These are phyloP conservation scores for Norana najaformis DNA, from an alignment of 2,888 invertebrate species.

Conservation along the genomic window DNA sequence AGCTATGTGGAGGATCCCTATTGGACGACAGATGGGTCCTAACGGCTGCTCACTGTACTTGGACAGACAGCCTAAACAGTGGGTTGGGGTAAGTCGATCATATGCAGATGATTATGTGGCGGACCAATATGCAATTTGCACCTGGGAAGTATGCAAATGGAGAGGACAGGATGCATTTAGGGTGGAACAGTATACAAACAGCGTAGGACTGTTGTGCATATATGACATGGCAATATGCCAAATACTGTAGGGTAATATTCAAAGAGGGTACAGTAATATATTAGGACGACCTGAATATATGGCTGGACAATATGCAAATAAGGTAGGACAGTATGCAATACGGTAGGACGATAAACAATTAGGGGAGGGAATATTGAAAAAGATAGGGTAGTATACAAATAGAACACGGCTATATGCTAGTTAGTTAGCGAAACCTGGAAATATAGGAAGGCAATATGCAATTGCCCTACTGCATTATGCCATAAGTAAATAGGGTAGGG, in stretches of 20 bases:
- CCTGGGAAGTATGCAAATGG: background rate
- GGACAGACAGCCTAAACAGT: background rate
- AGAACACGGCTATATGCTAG: no score
- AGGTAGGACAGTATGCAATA: no score
- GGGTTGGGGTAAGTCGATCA: background rate
- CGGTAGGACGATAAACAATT: no score
- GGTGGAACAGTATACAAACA: background rate
- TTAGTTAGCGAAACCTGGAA: no score
- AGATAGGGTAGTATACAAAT: no score
- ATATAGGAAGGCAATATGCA: no score
- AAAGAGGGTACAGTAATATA: no score
- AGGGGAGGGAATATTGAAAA: no score
- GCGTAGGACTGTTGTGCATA: background rate
- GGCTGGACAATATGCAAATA: no score
- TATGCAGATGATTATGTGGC: background rate
- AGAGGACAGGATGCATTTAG: background rate
- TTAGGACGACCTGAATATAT: background rate
- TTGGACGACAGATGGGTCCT: slow-evolving; percentile 21
- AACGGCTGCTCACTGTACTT: slow-evolving; percentile 32
- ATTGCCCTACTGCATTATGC: no score
- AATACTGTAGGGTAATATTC: background rate
- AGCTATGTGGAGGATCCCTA: slow-evolving; percentile 25
- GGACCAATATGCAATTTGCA: background rate
- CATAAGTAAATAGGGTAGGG: no score
- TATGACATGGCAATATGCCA: background rate